Percentiles rank a stretch among this genome's conserved stretches.
These are phyloP conservation scores for Mactra quadrangularis DNA, from an alignment of 1,140 invertebrate species.

Conservation along the genomic window DNA sequence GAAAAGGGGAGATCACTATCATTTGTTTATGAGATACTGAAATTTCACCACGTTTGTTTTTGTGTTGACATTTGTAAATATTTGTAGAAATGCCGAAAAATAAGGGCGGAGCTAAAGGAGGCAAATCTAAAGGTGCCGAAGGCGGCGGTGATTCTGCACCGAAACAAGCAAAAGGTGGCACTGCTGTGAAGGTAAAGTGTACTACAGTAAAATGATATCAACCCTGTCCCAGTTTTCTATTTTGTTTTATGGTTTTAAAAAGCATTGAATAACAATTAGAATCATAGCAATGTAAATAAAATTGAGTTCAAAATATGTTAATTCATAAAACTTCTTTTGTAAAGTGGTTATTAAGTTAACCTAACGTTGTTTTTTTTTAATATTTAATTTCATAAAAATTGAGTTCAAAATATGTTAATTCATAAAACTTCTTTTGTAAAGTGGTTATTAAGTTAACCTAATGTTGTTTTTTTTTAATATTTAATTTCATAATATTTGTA, in stretches of 20 bases:
- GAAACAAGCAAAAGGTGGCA: slow-evolving; percentile 83
- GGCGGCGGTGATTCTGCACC: slow-evolving; percentile 69
- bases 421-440: too few species aligned
- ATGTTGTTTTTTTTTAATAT: too few species aligned
- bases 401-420: not conserved
- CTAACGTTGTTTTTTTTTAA: too few species aligned
- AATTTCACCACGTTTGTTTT: not conserved
- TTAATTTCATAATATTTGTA: too few species aligned
- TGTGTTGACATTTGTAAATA: not conserved
- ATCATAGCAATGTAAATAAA: too few species aligned
- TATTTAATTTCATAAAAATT: too few species aligned
- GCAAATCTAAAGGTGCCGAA: slow-evolving; percentile 68
- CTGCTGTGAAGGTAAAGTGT: slow-evolving; percentile 81
- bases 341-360: too few species aligned
- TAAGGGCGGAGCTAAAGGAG: slow-evolving; percentile 76
- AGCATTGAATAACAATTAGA: too few species aligned
- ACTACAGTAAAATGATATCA: slow-evolving; percentile 83
- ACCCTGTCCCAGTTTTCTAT: slow-evolving; percentile 83
- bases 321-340: not conserved
- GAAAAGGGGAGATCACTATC: too few species aligned
- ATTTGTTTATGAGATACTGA: not conserved
- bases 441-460: too few species aligned
- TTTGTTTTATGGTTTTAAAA: slow-evolving; percentile 75
- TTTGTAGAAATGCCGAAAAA: slow-evolving; percentile 79
- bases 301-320: not conserved